These are phyloP conservation scores for Chouioia cunea DNA, from an alignment of 2,888 invertebrate species.

Conservation along the genomic window DNA sequence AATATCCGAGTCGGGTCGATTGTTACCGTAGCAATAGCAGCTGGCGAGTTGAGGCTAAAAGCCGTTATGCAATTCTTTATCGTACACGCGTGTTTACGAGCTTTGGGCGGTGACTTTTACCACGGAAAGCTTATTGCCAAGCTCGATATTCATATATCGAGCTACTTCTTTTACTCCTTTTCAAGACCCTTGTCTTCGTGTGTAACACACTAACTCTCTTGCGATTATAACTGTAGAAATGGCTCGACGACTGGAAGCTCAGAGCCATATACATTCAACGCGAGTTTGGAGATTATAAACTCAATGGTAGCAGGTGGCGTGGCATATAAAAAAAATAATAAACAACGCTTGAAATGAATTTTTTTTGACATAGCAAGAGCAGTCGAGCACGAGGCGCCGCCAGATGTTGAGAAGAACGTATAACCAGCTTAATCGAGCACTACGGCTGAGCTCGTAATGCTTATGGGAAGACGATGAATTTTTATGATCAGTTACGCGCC, in stretches of 20 bases:
- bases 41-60: not conserved
- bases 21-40: constrained; percentile 28
- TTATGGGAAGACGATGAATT: constrained; percentile 48
- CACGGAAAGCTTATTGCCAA: no score
- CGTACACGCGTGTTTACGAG: constrained; percentile 46
- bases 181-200: no score
- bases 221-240: no score
- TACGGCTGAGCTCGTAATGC: no score
- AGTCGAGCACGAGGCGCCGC: constrained; percentile 38
- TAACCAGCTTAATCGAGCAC: no score
- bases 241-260: no score
- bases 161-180: constrained; percentile 6
- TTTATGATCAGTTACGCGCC: constrained; percentile 49
- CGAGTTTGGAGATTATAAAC: constrained; percentile 46
- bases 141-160: constrained; percentile 27
- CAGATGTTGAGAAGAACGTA: no score
- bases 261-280: no score
- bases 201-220: no score
- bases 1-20: constrained; percentile 16
- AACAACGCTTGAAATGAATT: constrained; percentile 47
- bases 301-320: not conserved
- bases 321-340: constrained; percentile 51
- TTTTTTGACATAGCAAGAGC: no score
- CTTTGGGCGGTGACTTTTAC: constrained; percentile 1
- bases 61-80: constrained; percentile 31